Percentiles rank a stretch among this genome's conserved stretches.
phyloP scores from a whole-genome alignment of 2,888 invertebrate genomes.

The Tenthredo distinguenda region DNA sequence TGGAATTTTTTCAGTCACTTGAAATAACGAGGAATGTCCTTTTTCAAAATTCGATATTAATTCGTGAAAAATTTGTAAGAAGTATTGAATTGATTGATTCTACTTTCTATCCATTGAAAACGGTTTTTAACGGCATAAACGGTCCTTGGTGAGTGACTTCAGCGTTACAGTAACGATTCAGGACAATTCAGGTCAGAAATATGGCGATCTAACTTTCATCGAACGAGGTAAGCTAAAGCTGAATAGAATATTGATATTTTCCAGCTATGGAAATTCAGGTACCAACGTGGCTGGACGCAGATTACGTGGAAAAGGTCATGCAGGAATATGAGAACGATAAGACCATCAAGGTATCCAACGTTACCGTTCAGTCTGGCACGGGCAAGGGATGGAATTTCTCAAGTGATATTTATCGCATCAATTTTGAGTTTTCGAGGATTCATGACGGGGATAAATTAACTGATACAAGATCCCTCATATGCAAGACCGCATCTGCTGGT shows the following conservation, averaged over 20 bases:
- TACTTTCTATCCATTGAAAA: no score
- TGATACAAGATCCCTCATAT: constrained; percentile 67
- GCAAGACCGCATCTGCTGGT: constrained; percentile 73
- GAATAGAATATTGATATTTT: neutral
- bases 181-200: no score
- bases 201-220: no score
- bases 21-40: no score
- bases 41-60: no score
- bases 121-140: no score
- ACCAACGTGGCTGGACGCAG: constrained; percentile 68
- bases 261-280: neutral
- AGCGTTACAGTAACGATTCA: no score
- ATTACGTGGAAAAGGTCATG: constrained; percentile 68
- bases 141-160: no score
- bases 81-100: no score
- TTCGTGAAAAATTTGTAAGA: no score
- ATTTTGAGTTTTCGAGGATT: constrained; percentile 62
- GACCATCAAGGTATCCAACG: constrained; percentile 66
- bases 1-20: no score
- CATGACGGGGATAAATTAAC: constrained; percentile 57
- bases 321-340: constrained; percentile 65
- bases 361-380: constrained; percentile 69
- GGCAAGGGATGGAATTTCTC: constrained; percentile 74
- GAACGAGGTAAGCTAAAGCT: no score
- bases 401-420: constrained; percentile 72